A percentile compares a stretch with the other conserved stretches of the same genome.
Conservation (phyloP, 2,888 invertebrate species). For the Synanthedon vespiformis region DNA sequence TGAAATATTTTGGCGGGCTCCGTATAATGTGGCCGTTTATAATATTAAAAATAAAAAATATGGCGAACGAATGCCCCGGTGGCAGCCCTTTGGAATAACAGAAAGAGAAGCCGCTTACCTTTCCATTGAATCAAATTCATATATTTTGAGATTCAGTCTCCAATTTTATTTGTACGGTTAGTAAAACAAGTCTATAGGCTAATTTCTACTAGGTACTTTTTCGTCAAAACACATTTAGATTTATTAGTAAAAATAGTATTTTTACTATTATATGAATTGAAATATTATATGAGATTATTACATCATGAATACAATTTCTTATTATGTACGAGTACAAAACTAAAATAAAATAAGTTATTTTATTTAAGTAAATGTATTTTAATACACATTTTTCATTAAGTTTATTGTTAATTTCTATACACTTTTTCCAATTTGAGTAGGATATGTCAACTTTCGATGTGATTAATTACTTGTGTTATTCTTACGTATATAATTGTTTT, state of each 20-base stretch:
- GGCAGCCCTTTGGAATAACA: conserved; percentile 64
- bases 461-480: background rate
- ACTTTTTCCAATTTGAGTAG: too few species aligned
- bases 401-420: too few species aligned
- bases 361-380: too few species aligned
- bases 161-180: conserved; percentile 63
- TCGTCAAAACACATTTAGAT: background rate
- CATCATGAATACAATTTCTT: too few species aligned
- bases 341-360: too few species aligned
- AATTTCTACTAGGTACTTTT: background rate
- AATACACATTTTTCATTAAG: too few species aligned
- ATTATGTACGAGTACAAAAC: too few species aligned
- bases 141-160: conserved; percentile 70
- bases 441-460: too few species aligned
- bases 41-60: conserved; percentile 56
- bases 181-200: conserved; percentile 20
- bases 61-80: conserved; percentile 45
- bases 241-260: background rate
- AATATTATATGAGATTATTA: too few species aligned
- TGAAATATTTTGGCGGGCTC: conserved; percentile 35
- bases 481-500: background rate
- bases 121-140: conserved; percentile 72
- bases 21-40: conserved; percentile 45
- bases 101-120: conserved; percentile 67
- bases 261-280: too few species aligned